Evolutionary conservation across 2,113 vertebrate genomes (phyloP), one percentile per base, ranked within the genome.

Genomic region (Phocoena sinus): DNA sequence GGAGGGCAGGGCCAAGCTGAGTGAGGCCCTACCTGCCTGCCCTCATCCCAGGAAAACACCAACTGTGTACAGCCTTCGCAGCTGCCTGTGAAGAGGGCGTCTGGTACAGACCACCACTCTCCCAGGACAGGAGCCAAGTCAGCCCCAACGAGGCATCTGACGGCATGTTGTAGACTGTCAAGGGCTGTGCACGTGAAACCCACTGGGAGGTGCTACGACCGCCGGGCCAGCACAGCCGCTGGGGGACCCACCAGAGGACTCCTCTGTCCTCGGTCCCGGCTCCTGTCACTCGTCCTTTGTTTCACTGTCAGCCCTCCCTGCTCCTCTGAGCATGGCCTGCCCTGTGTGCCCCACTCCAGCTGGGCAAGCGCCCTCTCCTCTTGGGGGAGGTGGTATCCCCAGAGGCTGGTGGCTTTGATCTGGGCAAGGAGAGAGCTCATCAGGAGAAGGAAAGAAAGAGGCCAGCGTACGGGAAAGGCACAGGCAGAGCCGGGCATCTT

Each of bases 51-150:
- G 13, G 38, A 11, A 47, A n/a, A 68, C 50, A 14, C 10, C 10
- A 10, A 25, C n/a, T 2, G 1, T 47, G 25, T 92, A 56, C 0
- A 70, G 41, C n/a, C 28, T 17, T 4, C 1, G 33, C 14, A 28
- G 26, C 33, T 0, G 3, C 23, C 56, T 13, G n/a, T 38, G 53
- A 20, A 36, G 31, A 38, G 10, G 23, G 23, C 0, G 8, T 28
- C 13, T 53, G 2, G 21, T 6, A 6, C 2, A 38, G 36, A 2
- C 36, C 0, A 0, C 26, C 8, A 0, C 9, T 50, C 10, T 50
- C 21, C 14, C 11, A 44, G 8, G 4, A 62, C 31, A 7, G 36
- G 56, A 5, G 13, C 20, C 53, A 11, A 5, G 21, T 21, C 38
- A 28, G 6, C 33, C 5, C 0, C 6, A 3, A 12, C 21, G 20